Base-by-base conservation (phyloP, 2,888 invertebrate species). In the Parnassius orleans region DNA sequence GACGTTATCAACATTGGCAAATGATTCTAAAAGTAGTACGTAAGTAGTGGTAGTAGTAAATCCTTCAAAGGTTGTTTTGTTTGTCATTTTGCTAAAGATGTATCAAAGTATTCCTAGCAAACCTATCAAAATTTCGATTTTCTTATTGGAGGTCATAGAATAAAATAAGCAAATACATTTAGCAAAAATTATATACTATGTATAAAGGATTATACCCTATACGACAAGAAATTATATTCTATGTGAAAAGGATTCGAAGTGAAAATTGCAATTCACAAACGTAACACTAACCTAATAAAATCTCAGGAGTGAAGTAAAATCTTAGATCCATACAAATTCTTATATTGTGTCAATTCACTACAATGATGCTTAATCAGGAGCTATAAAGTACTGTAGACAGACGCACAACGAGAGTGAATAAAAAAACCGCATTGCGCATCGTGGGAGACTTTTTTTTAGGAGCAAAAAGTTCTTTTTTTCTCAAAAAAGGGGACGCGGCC, bases 371-470 rank as follows among this genome's bases (percentile, higher is more conserved):
- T 74, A 83, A 83, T 84, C 80, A 78, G 74, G 73, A 68, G 72
- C 72, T 73, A 77, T 78, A 79, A 79, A 83, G 72, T 64, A 63
- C 54, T 66, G 71, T 66, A 72, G 70, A 75, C 75, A 77, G 70
- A 68, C 70, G 67, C 66, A 72, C 66, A 68, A 66, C 44, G 61
- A 44, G 60, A 59, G 24, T 64, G 58, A 60, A 64, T 61, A 65
- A 71, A 84, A 84, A 85, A 86, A 81, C 72, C 77, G 79, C 80
- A 81, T 71, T 74, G 69, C 78, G 69, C 75, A 75, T 80, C 87
- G 86, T 86, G 86, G 81, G 86, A 87, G 81, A 76, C 71, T 83
- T 83, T 83, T n/a, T 82, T 75, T 64, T 58, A n/a, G 42, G 44
- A 42, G 65, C 71, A 70, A 75, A 81, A 78, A 69, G 60, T 68